These are phyloP conservation scores for Podarcis siculus DNA, from an alignment of 2,797 vertebrate genomes.

Conservation along the genomic window DNA sequence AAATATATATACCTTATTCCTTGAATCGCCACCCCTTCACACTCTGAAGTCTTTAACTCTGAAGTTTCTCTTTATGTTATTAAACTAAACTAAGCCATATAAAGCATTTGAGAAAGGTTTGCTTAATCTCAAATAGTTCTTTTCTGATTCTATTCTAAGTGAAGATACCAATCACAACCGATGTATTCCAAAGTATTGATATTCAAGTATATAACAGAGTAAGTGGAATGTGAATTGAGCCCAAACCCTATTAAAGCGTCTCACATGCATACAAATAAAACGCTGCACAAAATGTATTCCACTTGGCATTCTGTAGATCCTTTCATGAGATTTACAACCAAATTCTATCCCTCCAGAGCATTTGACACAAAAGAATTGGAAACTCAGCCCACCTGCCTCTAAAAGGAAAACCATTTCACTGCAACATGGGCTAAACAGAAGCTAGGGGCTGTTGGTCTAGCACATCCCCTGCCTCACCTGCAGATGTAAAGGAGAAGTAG, in stretches of 20 bases:
- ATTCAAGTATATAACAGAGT: background rate
- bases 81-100: background rate
- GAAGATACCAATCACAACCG: background rate
- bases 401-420: background rate
- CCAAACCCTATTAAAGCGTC: slow-evolving; percentile 3
- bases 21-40: background rate
- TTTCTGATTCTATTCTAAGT: slow-evolving; percentile 14
- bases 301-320: background rate
- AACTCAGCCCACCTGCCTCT: background rate
- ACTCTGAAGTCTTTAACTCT: background rate
- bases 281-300: background rate
- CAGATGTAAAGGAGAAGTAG: no score
- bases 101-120: background rate
- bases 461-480: no score
- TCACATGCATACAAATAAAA: slow-evolving; percentile 9
- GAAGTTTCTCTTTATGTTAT: background rate
- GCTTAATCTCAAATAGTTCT: slow-evolving; percentile 37
- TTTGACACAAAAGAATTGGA: background rate
- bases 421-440: background rate
- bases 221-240: background rate
- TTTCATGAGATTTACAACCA: background rate
- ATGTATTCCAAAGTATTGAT: background rate
- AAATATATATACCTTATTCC: background rate
- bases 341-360: background rate
- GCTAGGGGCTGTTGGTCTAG: background rate